Conservation (phyloP, 1,140 invertebrate species). For the Neodiprion virginianus region DNA sequence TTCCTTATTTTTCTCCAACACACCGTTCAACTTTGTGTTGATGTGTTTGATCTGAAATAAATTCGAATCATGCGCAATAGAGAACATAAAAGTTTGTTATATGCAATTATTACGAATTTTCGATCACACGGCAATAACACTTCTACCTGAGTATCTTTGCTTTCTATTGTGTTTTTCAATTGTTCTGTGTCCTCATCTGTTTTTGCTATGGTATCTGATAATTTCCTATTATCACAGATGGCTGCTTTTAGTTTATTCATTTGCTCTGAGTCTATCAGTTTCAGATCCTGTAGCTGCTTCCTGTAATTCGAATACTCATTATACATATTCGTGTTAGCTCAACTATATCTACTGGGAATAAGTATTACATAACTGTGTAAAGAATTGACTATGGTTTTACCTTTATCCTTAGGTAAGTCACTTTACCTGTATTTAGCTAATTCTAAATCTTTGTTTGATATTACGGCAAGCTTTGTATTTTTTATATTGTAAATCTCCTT, state of each 20-base stretch:
- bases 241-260: background rate
- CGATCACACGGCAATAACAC: background rate
- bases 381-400: too few species aligned
- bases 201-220: background rate
- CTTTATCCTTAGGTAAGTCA: too few species aligned
- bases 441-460: background rate
- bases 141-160: background rate
- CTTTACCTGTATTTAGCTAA: background rate
- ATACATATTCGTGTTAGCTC: background rate
- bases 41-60: background rate
- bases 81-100: background rate
- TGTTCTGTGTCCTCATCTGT: background rate
- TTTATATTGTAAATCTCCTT: background rate
- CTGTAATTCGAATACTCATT: background rate
- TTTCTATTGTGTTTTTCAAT: background rate
- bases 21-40: background rate
- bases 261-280: background rate
- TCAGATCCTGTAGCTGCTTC: slow-evolving; percentile 1
- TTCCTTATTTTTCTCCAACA: background rate
- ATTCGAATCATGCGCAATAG: too few species aligned
- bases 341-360: too few species aligned
- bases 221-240: background rate
- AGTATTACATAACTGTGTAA: too few species aligned
- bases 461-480: background rate
- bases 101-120: background rate